Conservation (phyloP, 1,140 invertebrate genomes). For the Drosophila mauritiana region DNA sequence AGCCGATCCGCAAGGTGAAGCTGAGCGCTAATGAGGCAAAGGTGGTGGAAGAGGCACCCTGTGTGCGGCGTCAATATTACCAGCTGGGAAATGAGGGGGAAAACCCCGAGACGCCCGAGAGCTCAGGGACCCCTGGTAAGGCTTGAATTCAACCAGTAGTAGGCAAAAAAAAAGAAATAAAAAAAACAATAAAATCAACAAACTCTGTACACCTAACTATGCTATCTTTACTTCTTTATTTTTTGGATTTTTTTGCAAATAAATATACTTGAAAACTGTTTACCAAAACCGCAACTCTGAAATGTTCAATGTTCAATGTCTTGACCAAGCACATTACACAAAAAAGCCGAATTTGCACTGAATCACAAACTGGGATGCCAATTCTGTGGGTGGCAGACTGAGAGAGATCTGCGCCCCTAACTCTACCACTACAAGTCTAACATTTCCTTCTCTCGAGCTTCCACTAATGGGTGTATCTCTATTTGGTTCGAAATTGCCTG, state of each 20-base stretch:
- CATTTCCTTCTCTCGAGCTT: slow-evolving; percentile 17
- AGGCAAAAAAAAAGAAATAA: slow-evolving; percentile 7
- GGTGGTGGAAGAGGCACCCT: slow-evolving; percentile 47
- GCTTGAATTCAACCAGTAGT: slow-evolving; percentile 32
- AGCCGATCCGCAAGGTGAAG: slow-evolving; percentile 33
- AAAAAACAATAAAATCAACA: slow-evolving; percentile 11
- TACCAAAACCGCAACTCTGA: slow-evolving; percentile 25
- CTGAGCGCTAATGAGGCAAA: slow-evolving; percentile 64
- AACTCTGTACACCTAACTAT: slow-evolving; percentile 50
- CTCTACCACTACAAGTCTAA: slow-evolving; percentile 25
- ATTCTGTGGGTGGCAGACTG: slow-evolving; percentile 2
- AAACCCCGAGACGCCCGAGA: background rate
- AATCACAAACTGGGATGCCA: slow-evolving; percentile 31
- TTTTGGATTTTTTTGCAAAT: slow-evolving; percentile 41
- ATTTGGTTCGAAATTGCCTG: background rate
- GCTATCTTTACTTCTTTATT: slow-evolving; percentile 28
- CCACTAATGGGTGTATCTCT: slow-evolving; percentile 25
- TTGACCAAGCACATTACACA: slow-evolving; percentile 31
- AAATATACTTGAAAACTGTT: slow-evolving; percentile 28
- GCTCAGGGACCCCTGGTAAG: slow-evolving; percentile 43
- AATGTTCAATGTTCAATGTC: slow-evolving; percentile 30
- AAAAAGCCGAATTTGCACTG: slow-evolving; percentile 21
- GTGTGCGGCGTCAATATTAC: slow-evolving; percentile 71
- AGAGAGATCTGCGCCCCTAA: slow-evolving; percentile 8
- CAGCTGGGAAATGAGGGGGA: slow-evolving; percentile 58